These are phyloP conservation scores for Dryas iulia DNA, from an alignment of 1,140 invertebrate genomes.

Conservation along the genomic window DNA sequence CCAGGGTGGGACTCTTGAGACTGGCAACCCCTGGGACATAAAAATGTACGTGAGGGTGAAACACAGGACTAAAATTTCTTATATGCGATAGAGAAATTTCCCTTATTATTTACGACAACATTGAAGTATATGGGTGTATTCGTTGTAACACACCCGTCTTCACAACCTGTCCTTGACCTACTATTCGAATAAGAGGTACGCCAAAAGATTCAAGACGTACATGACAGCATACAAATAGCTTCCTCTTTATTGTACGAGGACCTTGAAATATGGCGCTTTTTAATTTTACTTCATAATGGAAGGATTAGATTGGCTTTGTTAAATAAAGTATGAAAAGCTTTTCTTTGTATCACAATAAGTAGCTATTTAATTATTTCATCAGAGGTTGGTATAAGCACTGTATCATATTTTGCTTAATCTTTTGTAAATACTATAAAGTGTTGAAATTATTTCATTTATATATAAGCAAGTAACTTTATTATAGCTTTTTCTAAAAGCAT, in stretches of 20 bases:
- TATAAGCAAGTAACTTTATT: too few relatives aligned
- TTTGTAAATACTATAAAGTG: too few relatives aligned
- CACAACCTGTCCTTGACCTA: neutral
- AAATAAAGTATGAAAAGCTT: neutral
- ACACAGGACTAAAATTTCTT: neutral
- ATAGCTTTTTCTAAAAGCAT: too few relatives aligned
- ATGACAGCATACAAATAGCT: neutral
- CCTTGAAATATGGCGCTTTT: neutral
- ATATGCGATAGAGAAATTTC: neutral
- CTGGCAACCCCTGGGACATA: neutral
- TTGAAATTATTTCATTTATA: too few relatives aligned
- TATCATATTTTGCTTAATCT: neutral
- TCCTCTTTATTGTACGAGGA: neutral
- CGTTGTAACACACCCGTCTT: neutral
- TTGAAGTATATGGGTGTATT: neutral
- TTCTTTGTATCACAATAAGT: neutral
- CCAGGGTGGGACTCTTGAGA: neutral
- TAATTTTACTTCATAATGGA: neutral
- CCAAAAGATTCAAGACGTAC: neutral
- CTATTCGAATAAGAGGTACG: constrained; percentile 1
- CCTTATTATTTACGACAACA: neutral
- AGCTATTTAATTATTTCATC: too few relatives aligned
- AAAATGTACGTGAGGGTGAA: neutral
- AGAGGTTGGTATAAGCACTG: too few relatives aligned
- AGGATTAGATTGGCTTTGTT: neutral